Evolutionary conservation across 2,113 vertebrate genomes (phyloP).

Genomic region (Bubo bubo): DNA sequence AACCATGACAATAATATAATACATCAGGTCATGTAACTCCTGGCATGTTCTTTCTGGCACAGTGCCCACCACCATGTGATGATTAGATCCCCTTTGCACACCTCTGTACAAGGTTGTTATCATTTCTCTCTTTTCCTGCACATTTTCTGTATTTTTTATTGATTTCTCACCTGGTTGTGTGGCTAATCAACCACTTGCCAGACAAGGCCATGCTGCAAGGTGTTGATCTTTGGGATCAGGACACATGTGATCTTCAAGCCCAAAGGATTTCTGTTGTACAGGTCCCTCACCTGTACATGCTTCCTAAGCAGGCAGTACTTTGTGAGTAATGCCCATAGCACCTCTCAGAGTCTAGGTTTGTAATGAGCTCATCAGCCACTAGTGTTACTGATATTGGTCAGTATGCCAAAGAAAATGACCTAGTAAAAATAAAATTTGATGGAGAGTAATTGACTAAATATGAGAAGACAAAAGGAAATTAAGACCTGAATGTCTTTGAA

Average conservation of each 20-base stretch:
- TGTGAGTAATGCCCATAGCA: not conserved
- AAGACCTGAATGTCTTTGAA: not conserved
- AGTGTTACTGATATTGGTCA: not conserved
- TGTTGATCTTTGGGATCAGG: not conserved
- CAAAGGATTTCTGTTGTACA: not conserved
- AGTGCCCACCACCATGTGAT: not conserved
- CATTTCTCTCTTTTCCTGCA: not conserved
- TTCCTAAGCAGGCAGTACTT: not conserved
- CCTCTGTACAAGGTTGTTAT: not conserved
- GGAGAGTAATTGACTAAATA: not conserved
- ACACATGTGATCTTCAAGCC: not conserved
- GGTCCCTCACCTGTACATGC: not conserved
- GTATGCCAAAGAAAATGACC: not conserved
- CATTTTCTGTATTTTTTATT: not conserved
- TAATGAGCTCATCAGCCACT: not conserved
- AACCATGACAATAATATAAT: no score
- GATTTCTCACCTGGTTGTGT: not conserved
- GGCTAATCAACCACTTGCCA: not conserved
- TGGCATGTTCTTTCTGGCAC: not conserved
- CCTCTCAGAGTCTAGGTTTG: not conserved
- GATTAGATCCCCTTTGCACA: not conserved
- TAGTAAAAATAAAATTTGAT: not conserved
- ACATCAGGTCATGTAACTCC: rapidly evolving
- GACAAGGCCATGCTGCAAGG: not conserved
- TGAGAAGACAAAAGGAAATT: not conserved